Base-by-base conservation (phyloP, 2,113 vertebrate species). In the Rhipidura dahli region DNA sequence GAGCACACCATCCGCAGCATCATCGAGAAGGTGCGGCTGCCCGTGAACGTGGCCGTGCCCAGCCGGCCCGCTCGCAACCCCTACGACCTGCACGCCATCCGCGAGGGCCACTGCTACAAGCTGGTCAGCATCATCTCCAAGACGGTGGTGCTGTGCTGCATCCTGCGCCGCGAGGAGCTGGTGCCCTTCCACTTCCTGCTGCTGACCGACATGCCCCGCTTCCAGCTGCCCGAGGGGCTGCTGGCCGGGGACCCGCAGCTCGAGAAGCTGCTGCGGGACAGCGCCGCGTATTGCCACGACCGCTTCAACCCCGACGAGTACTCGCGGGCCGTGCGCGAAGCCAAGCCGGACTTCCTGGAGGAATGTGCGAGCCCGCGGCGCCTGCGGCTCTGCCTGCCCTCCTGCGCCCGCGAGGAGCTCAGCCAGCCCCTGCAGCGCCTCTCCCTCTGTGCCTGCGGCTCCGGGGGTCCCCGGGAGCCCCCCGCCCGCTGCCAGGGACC, bases 41-140 rank as follows among this genome's bases (percentile, higher is more conserved):
- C 99, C 1, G 99, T 99, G 86, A 99, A 99, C 59, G 99, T 99
- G 89, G 98, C 98, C 3, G 99, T 99, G 71, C 99, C 99, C 19
- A 98, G 98, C 30, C 98, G 99, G 14, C 99, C 99, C 1, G 98
- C 99, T 0, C 98, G 99, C 61, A 99, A 99, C 98, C 98, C 98
- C 26, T 99, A 99, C 75, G 99, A 99, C 97, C 98, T 99, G 24
- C 99, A 99, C 49, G 98, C 98, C 49, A 99, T 99, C 92, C 98
- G 99, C 3, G 99, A 99, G 97, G 99, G 99, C 31, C 99, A 99
- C 96, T 98, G 99, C 97, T 99, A 99, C 98, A 99, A 99, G 97
- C 98, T 99, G 95, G 98, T 99, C 64, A 98, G 99, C 98, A 99
- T 99, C 95, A 98, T 99, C 97, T 99, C 99, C 97, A 99, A 99